Conservation (phyloP, 2,797 vertebrate species). For the Paratrypauchen microcephalus region DNA sequence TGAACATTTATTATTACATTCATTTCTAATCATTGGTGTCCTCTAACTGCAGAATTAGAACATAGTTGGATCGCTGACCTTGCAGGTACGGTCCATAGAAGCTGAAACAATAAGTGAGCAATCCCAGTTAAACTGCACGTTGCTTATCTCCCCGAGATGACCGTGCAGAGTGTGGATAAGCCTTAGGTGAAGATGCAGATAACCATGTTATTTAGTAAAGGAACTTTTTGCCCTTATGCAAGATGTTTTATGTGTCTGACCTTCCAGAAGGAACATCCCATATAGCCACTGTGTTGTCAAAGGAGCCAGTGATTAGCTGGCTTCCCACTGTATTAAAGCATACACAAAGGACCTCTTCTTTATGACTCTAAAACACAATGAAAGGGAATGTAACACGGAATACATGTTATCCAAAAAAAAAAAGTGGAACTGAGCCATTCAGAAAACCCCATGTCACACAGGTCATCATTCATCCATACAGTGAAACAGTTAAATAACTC, state of each 20-base stretch:
- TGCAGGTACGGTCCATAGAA: slow-evolving; percentile 93
- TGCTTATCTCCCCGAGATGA: slow-evolving; percentile 89
- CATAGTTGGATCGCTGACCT: slow-evolving; percentile 70
- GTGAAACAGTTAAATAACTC: slow-evolving; percentile 41
- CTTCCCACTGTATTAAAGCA: slow-evolving; percentile 89
- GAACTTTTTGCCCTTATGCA: background rate
- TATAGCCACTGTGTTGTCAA: slow-evolving; percentile 87
- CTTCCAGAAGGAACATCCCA: slow-evolving; percentile 90
- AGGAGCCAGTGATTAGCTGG: slow-evolving; percentile 91
- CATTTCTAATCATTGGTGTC: slow-evolving; percentile 17
- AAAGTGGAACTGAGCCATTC: background rate
- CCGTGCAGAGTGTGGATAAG: slow-evolving; percentile 82
- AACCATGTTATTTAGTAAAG: background rate
- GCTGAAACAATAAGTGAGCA: slow-evolving; percentile 87
- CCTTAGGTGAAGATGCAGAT: slow-evolving; percentile 64
- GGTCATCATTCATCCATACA: background rate
- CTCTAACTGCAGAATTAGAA: slow-evolving; percentile 13
- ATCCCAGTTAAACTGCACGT: slow-evolving; percentile 92
- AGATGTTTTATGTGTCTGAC: slow-evolving; percentile 64
- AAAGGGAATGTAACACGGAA: slow-evolving; percentile 1
- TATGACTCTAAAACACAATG: slow-evolving; percentile 81
- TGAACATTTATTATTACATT: slow-evolving; percentile 1
- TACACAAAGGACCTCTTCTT: slow-evolving; percentile 88
- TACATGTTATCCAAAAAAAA: background rate
- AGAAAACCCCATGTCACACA: background rate